phyloP scores from a whole-genome alignment of 2,888 invertebrate species.

The Aethes cnicana region DNA sequence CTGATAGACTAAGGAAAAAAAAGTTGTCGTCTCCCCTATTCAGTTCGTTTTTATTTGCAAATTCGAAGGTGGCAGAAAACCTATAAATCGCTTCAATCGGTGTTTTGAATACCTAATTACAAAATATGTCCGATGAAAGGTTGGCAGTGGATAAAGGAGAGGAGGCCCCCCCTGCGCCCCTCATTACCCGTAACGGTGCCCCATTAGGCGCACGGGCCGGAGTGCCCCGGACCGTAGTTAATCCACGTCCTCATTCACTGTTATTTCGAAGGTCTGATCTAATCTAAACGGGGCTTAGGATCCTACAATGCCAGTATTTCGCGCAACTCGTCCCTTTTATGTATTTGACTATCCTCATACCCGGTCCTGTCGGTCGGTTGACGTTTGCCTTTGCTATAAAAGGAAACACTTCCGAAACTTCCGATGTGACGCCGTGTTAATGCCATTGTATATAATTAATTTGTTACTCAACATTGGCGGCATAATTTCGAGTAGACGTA shows the following conservation, averaged over 20 bases:
- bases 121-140: constrained; percentile 50
- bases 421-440: constrained; percentile 63
- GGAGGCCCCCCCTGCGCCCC: constrained; percentile 64
- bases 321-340: constrained; percentile 79
- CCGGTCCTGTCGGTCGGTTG: constrained; percentile 59
- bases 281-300: constrained; percentile 82
- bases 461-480: constrained; percentile 42
- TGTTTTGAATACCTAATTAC: constrained; percentile 41
- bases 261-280: constrained; percentile 83
- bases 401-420: constrained; percentile 73
- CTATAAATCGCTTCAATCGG: constrained; percentile 5
- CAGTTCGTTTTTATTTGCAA: constrained; percentile 14
- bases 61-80: no score
- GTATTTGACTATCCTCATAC: constrained; percentile 73
- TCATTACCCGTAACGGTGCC: constrained; percentile 78
- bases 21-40: no score
- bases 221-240: constrained; percentile 81
- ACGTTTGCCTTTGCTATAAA: constrained; percentile 72
- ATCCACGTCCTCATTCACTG: constrained; percentile 83
- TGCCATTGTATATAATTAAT: constrained; percentile 64
- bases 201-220: constrained; percentile 80
- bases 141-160: constrained; percentile 50
- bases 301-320: constrained; percentile 79
- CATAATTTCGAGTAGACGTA: constrained; percentile 39
- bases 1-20: no score